phyloP scores from a whole-genome alignment of 2,113 vertebrate species.

The Ciconia boyciana region DNA sequence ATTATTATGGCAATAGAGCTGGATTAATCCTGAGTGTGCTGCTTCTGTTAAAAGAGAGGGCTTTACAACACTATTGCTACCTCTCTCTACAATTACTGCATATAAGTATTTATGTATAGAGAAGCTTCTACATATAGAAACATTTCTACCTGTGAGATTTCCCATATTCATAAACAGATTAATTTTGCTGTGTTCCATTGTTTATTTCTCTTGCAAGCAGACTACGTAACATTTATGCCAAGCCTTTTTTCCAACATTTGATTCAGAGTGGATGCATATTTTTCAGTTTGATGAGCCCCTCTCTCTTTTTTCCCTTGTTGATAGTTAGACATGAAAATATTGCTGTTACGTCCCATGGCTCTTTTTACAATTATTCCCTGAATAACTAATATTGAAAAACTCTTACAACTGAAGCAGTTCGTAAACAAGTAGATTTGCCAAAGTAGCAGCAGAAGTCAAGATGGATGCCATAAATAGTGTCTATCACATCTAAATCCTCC shows the following conservation, averaged over 20 bases:
- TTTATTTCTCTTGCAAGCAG: not conserved
- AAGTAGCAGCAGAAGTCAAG: not conserved
- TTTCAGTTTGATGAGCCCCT: constrained; percentile 16
- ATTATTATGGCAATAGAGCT: not conserved
- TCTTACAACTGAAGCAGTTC: not conserved
- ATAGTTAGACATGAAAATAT: not conserved
- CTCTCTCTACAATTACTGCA: not conserved
- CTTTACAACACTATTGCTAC: not conserved
- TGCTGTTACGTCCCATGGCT: not conserved
- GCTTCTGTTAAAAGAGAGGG: not conserved
- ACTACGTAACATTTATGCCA: not conserved
- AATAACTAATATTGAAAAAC: not conserved
- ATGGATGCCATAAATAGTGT: not conserved
- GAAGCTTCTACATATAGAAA: not conserved
- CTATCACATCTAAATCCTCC: not conserved
- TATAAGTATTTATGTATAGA: not conserved
- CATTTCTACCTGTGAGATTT: not conserved
- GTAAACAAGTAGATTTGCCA: not conserved
- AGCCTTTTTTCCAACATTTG: not conserved
- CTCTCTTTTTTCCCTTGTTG: not conserved
- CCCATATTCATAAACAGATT: not conserved
- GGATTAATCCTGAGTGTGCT: not conserved
- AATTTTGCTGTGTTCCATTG: not conserved
- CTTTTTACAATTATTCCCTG: not conserved
- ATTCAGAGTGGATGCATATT: not conserved